phyloP scores from a whole-genome alignment of 2,797 vertebrate species.

The Sternarchorhynchus goeldii region DNA sequence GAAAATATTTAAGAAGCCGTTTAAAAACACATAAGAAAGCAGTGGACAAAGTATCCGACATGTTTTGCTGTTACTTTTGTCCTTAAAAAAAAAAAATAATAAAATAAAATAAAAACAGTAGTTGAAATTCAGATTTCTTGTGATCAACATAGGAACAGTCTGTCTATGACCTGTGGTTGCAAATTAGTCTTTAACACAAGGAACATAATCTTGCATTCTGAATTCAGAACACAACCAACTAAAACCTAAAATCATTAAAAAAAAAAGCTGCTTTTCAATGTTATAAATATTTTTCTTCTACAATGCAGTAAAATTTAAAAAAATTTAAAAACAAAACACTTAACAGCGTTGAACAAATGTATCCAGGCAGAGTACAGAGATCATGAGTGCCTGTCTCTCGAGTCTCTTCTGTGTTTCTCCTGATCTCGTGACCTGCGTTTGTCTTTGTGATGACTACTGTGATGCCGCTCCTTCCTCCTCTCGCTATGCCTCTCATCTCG shows the following conservation, averaged over 20 bases:
- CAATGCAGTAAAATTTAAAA: slow-evolving; percentile 52
- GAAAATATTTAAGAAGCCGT: slow-evolving; percentile 41
- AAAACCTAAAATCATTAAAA: slow-evolving; percentile 48
- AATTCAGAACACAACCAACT: slow-evolving; percentile 52
- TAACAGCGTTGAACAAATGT: slow-evolving; percentile 32
- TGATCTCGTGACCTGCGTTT: slow-evolving; percentile 72
- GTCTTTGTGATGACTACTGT: slow-evolving; percentile 73
- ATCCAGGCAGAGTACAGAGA: slow-evolving; percentile 44
- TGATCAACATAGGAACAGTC: slow-evolving; percentile 32
- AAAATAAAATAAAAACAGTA: slow-evolving; percentile 49
- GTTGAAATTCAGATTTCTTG: slow-evolving; percentile 51
- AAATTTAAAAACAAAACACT: neutral
- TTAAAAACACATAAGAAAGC: slow-evolving; percentile 56
- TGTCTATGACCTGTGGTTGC: slow-evolving; percentile 14
- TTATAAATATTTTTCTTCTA: slow-evolving; percentile 62
- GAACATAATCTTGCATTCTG: slow-evolving; percentile 48
- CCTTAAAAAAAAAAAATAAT: slow-evolving; percentile 47
- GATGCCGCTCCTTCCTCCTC: slow-evolving; percentile 79
- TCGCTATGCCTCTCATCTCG: slow-evolving; percentile 78
- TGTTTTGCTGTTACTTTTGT: slow-evolving; percentile 33
- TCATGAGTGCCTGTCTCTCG: slow-evolving; percentile 75
- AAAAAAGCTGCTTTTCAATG: slow-evolving; percentile 53
- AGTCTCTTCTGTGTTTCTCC: slow-evolving; percentile 78
- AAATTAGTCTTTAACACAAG: slow-evolving; percentile 36
- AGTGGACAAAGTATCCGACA: slow-evolving; percentile 45